Evolutionary conservation across 2,113 vertebrate species (phyloP), one percentile per base, ranked within the genome.

Genomic region (Gasterosteus nipponicus): DNA sequence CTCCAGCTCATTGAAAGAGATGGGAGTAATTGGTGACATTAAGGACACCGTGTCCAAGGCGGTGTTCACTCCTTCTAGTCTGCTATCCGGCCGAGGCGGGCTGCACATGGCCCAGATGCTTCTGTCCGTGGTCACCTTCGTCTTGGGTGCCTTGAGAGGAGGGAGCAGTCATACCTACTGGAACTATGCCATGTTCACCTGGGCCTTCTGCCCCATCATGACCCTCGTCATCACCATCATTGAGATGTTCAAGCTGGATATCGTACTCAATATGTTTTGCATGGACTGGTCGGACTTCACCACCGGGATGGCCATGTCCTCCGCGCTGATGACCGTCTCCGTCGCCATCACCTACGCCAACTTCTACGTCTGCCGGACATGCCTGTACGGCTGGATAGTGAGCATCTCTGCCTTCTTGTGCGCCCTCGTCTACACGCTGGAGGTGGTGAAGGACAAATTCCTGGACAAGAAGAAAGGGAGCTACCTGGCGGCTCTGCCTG

Each of bases 271-370:
- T 63, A 0, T 91, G 54, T 47, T 95, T 39, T 95, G 94, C 0
- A 75, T 96, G 87, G 94, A 96, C 83, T 96, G 95, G 96, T 62
- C 80, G 0, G 96, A 96, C 88, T 96, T 96, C 91, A 91, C 95
- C 69, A 94, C 94, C 0, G 94, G 95, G n/a, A 95, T 95, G 86
- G 93, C 95, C 78, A 95, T 96, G 95, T 89, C 95, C 59, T 95
- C 94, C 0, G 7, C 93, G 0, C 81, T 97, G 70, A 95, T 95
- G 95, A 87, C 94, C n/a, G 87, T 95, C 60, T 94, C 94, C 14
- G 89, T 93, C 10, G 94, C 95, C 0, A 89, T 96, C 39, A 82
- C 93, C 19, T 96, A 93, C 31, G 94, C 91, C 0, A 81, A 92
- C 63, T 84, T 85, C 85, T 95, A 93, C 49, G 85, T 87, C 76